Conservation (phyloP, 2,888 invertebrate genomes). For the Calliopum simillimum region DNA sequence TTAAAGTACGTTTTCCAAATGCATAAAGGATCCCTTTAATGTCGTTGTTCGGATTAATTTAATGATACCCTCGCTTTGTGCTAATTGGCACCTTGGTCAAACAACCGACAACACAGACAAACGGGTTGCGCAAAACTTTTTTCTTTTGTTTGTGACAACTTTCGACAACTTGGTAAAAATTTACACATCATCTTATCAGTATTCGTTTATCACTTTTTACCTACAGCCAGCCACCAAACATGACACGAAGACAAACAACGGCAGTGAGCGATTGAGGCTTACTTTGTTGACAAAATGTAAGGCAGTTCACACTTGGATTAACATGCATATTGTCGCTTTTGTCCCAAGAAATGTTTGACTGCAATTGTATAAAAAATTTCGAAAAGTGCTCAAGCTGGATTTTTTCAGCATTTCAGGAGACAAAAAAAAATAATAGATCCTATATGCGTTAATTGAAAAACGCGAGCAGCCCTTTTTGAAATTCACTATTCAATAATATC, state of each 20-base stretch:
- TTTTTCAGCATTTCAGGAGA: too few species aligned
- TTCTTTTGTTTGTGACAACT: too few species aligned
- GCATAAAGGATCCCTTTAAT: neutral
- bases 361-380: too few species aligned
- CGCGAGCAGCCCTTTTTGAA: too few species aligned
- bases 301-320: too few species aligned
- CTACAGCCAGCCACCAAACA: neutral
- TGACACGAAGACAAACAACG: constrained; percentile 9
- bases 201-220: constrained; percentile 42
- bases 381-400: too few species aligned
- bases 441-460: too few species aligned
- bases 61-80: constrained; percentile 48
- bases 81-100: constrained; percentile 46
- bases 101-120: constrained; percentile 37
- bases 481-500: too few species aligned
- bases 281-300: too few species aligned
- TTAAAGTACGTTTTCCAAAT: neutral
- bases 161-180: constrained; percentile 48
- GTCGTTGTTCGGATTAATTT: constrained; percentile 37
- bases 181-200: constrained; percentile 49
- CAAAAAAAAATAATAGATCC: too few species aligned
- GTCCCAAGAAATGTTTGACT: too few species aligned
- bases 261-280: neutral
- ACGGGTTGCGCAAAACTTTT: constrained; percentile 21
- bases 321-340: too few species aligned